Conservation (phyloP, 1,140 invertebrate genomes). For the Leptopilina boulardi region DNA sequence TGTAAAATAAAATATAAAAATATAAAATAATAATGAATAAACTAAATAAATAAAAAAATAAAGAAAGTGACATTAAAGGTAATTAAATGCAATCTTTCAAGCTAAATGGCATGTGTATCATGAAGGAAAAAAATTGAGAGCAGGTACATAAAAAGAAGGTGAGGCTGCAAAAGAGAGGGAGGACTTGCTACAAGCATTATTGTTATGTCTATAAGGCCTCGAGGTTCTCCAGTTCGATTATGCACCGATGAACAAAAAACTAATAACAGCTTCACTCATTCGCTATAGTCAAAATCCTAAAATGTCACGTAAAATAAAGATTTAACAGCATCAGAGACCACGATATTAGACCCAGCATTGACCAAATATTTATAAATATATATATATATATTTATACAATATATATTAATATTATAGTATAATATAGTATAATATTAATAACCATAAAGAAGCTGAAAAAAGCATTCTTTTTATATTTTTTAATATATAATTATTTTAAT, state of each 20-base stretch:
- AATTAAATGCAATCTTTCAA: not conserved
- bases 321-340: not conserved
- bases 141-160: conserved; percentile 33
- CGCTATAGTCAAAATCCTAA: not conserved
- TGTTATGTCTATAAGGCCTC: conserved; percentile 61
- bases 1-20: no score
- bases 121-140: conserved; percentile 32
- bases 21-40: no score
- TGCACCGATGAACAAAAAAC: conserved; percentile 54
- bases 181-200: conserved; percentile 40
- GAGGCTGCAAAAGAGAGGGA: conserved; percentile 20
- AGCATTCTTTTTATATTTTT: no score
- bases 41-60: not conserved
- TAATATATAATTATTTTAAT: no score
- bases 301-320: conserved; percentile 1
- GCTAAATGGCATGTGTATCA: conserved; percentile 28
- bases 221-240: conserved; percentile 63
- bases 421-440: no score
- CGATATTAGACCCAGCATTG: not conserved
- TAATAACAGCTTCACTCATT: conserved; percentile 6
- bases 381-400: no score
- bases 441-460: no score
- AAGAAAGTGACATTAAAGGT: not conserved
- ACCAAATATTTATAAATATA: not conserved
- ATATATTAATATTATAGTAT: no score